Evolutionary conservation across 2,888 invertebrate species (phyloP).

Genomic region (Troglohyphantes excavatus): DNA sequence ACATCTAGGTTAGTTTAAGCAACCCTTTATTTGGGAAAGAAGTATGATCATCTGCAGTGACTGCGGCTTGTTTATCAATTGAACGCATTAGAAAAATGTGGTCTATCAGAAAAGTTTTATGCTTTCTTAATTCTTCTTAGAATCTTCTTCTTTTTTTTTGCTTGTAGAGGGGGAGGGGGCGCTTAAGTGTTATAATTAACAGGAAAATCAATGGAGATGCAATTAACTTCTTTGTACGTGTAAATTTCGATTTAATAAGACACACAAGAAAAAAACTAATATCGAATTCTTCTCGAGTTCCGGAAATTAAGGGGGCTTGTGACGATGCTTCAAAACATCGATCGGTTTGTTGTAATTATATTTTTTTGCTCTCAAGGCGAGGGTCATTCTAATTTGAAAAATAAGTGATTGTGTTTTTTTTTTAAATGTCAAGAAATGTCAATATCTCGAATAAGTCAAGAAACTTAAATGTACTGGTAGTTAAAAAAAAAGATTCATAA

Average conservation of each 20-base stretch:
- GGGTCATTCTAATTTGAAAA: background rate
- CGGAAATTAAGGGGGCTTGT: background rate
- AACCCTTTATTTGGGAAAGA: background rate
- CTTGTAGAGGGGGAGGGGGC: background rate
- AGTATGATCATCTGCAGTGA: background rate
- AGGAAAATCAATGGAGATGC: constrained; percentile 24
- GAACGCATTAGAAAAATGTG: constrained; percentile 8
- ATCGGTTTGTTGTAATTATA: background rate
- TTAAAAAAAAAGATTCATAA: too few relatives aligned
- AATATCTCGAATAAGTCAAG: too few relatives aligned
- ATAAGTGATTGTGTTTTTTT: too few relatives aligned
- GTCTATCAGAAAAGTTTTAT: background rate
- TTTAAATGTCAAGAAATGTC: too few relatives aligned
- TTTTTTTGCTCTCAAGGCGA: background rate
- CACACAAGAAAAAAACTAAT: background rate
- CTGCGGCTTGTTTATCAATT: background rate
- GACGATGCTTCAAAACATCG: background rate
- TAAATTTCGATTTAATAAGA: background rate
- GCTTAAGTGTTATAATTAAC: constrained; percentile 38
- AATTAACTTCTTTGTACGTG: constrained; percentile 22
- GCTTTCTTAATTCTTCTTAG: background rate
- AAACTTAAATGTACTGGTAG: too few relatives aligned
- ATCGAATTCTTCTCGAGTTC: background rate
- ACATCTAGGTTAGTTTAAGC: background rate
- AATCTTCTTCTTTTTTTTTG: background rate